Conservation (phyloP, 2,797 vertebrate species). For the Chromis chromis region DNA sequence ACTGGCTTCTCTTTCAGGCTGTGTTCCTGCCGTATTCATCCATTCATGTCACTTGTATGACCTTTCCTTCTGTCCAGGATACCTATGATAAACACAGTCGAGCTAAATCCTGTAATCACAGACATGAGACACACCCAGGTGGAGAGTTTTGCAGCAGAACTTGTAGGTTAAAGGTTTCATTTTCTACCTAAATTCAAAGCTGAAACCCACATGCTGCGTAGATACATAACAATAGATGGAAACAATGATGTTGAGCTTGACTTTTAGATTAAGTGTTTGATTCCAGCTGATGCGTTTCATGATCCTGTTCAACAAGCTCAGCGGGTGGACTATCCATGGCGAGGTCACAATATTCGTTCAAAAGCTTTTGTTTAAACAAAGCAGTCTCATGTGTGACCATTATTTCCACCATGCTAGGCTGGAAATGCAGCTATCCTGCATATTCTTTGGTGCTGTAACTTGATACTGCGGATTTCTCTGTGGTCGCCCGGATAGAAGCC, state of each 20-base stretch:
- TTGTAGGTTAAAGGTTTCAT: background rate
- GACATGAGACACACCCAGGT: background rate
- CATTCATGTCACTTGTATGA: background rate
- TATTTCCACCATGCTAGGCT: background rate
- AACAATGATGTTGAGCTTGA: conserved; percentile 15
- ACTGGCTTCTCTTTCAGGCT: background rate
- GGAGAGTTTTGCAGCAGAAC: background rate
- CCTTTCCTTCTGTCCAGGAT: background rate
- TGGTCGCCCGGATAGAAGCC: conserved; percentile 7
- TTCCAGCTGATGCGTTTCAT: background rate
- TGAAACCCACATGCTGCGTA: background rate
- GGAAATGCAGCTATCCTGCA: background rate
- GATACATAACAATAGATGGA: background rate
- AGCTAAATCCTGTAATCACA: conserved; percentile 3
- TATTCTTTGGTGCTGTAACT: conserved; percentile 18
- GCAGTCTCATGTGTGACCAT: background rate
- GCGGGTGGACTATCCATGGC: background rate
- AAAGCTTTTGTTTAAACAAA: conserved; percentile 39
- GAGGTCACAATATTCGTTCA: conserved; percentile 41
- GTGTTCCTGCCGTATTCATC: background rate
- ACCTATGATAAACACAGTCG: background rate
- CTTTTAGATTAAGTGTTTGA: background rate
- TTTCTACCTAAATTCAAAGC: background rate
- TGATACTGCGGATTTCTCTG: conserved; percentile 13
- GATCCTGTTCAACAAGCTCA: conserved; percentile 53